phyloP scores from a whole-genome alignment of 30 jellyfish, hydroid and myxozoan genomes.

The Catostylus mosaicus region DNA sequence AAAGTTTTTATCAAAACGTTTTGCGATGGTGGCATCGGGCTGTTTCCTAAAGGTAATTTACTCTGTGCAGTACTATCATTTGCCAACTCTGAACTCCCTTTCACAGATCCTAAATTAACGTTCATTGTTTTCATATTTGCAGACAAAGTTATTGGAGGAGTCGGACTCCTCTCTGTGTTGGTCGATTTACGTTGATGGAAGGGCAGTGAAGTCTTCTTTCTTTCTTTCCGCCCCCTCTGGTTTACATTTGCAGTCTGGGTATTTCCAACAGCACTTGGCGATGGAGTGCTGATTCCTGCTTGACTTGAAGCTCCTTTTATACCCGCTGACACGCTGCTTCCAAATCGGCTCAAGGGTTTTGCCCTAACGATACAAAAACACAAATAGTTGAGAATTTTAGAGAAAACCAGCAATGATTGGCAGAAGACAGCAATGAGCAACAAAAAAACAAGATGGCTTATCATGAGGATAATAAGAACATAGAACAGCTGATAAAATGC shows the following conservation, averaged over 20 bases:
- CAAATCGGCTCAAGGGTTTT: conserved; percentile 54
- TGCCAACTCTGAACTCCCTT: background rate
- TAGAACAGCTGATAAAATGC: no score
- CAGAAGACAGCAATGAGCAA: no score
- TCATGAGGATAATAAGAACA: no score
- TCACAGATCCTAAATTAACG: conserved; percentile 28
- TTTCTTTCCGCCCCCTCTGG: conserved; percentile 50
- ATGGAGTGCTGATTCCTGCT: conserved; percentile 36
- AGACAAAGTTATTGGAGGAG: conserved; percentile 58
- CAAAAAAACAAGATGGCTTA: no score
- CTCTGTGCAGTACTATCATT: conserved; percentile 8
- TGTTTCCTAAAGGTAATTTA: conserved; percentile 9
- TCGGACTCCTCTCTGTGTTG: conserved; percentile 68
- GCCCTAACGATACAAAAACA: conserved; percentile 19
- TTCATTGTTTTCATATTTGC: conserved; percentile 23
- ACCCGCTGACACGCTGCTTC: conserved; percentile 24
- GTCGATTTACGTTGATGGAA: conserved; percentile 60
- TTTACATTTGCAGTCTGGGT: conserved; percentile 26
- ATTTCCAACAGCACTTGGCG: conserved; percentile 34
- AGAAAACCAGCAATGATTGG: no score
- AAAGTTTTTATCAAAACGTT: background rate
- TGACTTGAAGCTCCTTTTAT: conserved; percentile 21
- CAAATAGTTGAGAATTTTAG: no score
- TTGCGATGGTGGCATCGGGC: conserved; percentile 30
- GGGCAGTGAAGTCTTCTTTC: conserved; percentile 55